These are phyloP conservation scores for Muricea muricata DNA, from an alignment of 92 coral and sea anemone species.

Conservation along the genomic window DNA sequence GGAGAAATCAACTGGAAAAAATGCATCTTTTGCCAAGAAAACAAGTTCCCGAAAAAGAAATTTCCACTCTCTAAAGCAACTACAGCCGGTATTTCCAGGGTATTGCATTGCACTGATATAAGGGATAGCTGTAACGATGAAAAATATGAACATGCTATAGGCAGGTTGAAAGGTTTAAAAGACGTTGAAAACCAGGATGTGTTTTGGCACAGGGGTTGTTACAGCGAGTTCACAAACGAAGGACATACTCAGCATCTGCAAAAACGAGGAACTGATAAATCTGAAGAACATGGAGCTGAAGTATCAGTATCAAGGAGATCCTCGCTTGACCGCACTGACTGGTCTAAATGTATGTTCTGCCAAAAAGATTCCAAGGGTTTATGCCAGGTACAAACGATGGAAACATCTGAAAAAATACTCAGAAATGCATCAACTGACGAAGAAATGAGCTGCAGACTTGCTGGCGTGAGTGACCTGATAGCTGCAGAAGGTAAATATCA, in stretches of 20 bases:
- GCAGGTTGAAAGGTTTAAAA: conserved; percentile 13
- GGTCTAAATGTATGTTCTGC: conserved; percentile 27
- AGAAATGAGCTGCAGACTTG: conserved; percentile 13
- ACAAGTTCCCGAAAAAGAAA: conserved; percentile 66
- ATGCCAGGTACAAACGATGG: conserved; percentile 12
- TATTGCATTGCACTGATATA: conserved; percentile 64
- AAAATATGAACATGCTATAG: neutral
- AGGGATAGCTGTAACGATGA: conserved; percentile 59
- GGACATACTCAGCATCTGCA: conserved; percentile 5
- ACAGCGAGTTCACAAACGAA: neutral
- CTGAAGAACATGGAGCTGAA: neutral
- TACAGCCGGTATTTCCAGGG: conserved; percentile 46
- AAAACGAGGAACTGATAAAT: neutral
- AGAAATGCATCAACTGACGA: neutral
- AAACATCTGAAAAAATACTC: conserved; percentile 9
- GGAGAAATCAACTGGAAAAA: conserved; percentile 26
- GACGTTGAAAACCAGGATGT: neutral
- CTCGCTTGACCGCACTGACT: conserved; percentile 1
- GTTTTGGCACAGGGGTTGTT: conserved; percentile 11
- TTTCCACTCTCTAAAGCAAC: conserved; percentile 69
- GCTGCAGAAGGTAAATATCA: conserved; percentile 9
- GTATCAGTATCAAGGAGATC: conserved; percentile 1
- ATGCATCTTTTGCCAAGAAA: conserved; percentile 61
- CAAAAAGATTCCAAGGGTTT: conserved; percentile 14
- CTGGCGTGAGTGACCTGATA: conserved; percentile 3